Evolutionary conservation across 1,140 invertebrate genomes (phyloP).

Genomic region (Achatina immaculata): DNA sequence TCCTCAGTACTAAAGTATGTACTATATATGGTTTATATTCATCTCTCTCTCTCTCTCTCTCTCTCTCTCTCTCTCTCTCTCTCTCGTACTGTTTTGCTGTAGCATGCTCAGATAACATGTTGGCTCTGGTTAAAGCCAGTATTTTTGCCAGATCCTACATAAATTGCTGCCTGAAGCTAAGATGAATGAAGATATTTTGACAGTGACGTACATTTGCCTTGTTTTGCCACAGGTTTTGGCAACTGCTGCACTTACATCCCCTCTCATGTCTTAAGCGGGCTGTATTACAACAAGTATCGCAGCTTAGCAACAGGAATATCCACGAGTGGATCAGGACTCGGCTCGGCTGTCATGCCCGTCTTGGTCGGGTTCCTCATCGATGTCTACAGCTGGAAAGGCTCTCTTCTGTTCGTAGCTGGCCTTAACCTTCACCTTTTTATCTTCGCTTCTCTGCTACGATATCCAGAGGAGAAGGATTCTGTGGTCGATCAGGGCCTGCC

Average conservation of each 20-base stretch:
- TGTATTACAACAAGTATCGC: slow-evolving; percentile 91
- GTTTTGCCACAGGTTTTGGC: slow-evolving; percentile 22
- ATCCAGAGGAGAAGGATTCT: slow-evolving; percentile 7
- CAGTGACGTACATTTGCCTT: too few species aligned
- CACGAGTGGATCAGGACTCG: slow-evolving; percentile 92
- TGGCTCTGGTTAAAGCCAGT: too few species aligned
- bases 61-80: too few species aligned
- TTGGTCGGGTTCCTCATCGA: slow-evolving; percentile 79
- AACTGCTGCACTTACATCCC: slow-evolving; percentile 51
- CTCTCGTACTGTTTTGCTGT: too few species aligned
- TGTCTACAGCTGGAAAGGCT: slow-evolving; percentile 80
- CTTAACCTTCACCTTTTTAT: slow-evolving; percentile 79
- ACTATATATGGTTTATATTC: too few species aligned
- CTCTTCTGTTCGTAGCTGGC: slow-evolving; percentile 88
- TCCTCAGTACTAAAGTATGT: too few species aligned
- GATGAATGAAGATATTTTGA: too few species aligned
- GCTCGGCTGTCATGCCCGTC: slow-evolving; percentile 80
- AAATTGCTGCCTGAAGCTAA: too few species aligned
- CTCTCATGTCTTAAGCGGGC: slow-evolving; percentile 74
- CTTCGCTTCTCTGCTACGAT: slow-evolving; percentile 49
- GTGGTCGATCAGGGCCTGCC: not conserved
- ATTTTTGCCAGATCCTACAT: too few species aligned
- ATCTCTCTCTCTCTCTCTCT: too few species aligned
- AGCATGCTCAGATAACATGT: too few species aligned
- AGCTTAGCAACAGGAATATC: slow-evolving; percentile 90